Evolutionary conservation across 2,888 invertebrate genomes (phyloP).

Genomic region (Odontothrips loti): DNA sequence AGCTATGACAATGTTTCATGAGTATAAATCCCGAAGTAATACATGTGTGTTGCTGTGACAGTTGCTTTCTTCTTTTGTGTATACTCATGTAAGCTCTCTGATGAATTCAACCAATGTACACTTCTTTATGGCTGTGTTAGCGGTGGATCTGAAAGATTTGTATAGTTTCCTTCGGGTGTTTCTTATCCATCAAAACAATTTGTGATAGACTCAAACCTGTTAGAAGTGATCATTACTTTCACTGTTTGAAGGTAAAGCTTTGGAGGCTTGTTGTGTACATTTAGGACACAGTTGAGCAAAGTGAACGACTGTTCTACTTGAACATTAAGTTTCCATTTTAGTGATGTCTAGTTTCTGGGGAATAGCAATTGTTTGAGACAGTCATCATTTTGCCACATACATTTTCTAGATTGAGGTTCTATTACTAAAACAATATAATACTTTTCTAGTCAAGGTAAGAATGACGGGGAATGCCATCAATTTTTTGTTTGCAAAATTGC

Average conservation of each 20-base stretch:
- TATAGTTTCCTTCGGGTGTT: not conserved
- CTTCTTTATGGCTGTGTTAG: conserved; percentile 11
- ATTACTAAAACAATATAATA: not conserved
- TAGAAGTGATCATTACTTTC: not conserved
- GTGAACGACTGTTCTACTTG: not conserved
- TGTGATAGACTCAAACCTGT: too few species aligned
- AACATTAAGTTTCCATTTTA: not conserved
- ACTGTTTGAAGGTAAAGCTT: not conserved
- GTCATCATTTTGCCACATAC: not conserved
- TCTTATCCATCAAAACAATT: not conserved
- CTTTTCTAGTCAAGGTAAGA: conserved; percentile 21
- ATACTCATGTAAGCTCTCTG: not conserved
- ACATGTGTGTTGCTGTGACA: not conserved
- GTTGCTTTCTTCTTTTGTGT: not conserved
- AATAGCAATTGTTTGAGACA: not conserved
- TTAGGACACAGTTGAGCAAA: not conserved
- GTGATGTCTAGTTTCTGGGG: not conserved
- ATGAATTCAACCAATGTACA: not conserved
- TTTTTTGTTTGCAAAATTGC: not conserved
- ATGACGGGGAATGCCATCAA: not conserved
- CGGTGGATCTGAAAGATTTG: not conserved
- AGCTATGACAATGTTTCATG: not conserved
- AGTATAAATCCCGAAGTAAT: too few species aligned
- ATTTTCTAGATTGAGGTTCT: not conserved
- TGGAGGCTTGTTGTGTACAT: not conserved